Conservation (phyloP, 2,888 invertebrate species). For the Diabrotica balteata region DNA sequence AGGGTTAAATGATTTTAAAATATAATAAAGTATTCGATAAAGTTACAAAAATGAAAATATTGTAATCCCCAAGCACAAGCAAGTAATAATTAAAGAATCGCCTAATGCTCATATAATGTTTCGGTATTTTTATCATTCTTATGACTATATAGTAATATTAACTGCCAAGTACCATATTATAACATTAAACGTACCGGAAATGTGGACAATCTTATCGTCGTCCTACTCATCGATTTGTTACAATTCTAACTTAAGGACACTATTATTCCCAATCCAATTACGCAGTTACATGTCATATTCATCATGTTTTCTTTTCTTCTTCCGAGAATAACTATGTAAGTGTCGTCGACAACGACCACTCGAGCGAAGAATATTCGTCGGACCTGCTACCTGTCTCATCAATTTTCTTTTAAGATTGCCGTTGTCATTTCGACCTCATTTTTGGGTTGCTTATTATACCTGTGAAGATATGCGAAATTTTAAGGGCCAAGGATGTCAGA, state of each 20-base stretch:
- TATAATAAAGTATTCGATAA: no score
- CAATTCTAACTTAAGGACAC: conserved; percentile 10
- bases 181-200: no score
- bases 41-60: no score
- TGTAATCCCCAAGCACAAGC: no score
- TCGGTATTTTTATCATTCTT: no score
- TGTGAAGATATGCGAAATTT: not conserved
- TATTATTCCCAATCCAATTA: conserved; percentile 22
- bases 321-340: conserved; percentile 17
- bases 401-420: conserved; percentile 14
- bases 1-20: no score
- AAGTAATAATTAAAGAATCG: no score
- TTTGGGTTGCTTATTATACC: conserved; percentile 4
- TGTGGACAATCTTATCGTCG: no score
- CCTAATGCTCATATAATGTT: no score
- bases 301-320: conserved; percentile 24
- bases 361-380: conserved; percentile 19
- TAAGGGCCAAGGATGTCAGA: no score
- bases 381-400: conserved; percentile 21
- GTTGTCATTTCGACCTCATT: conserved; percentile 15
- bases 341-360: conserved; percentile 18
- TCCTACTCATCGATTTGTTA: conserved; percentile 6
- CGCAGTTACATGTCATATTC: conserved; percentile 24
- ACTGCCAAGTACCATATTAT: no score
- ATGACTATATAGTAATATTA: no score